Evolutionary conservation across 2,888 invertebrate species (phyloP).

Genomic region (Cantharis lateralis): DNA sequence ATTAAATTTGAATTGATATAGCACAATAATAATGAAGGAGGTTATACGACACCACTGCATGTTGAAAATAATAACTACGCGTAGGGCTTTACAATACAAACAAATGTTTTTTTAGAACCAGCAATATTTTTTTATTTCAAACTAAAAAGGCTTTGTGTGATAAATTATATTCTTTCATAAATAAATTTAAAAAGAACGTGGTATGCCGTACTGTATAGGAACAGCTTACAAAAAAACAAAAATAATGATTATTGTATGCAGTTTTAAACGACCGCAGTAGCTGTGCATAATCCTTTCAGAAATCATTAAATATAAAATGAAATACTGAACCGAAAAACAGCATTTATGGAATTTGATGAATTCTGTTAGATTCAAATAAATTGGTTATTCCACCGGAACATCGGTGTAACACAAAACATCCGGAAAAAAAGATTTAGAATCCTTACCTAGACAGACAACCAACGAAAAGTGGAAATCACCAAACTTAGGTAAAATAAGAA

Average conservation of each 20-base stretch:
- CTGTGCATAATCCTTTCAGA: background rate
- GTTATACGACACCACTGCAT: background rate
- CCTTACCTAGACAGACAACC: background rate
- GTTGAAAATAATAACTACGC: background rate
- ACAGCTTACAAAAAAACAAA: background rate
- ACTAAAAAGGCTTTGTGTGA: background rate
- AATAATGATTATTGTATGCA: background rate
- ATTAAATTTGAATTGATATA: background rate
- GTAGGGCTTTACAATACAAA: background rate
- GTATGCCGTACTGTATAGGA: background rate
- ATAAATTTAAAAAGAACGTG: background rate
- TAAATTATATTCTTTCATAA: background rate
- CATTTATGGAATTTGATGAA: background rate
- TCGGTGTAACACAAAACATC: conserved; percentile 3
- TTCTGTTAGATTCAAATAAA: background rate
- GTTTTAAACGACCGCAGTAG: background rate
- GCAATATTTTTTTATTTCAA: background rate
- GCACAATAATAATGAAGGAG: background rate
- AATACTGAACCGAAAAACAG: background rate
- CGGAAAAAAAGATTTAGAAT: conserved; percentile 1
- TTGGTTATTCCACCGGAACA: conserved; percentile 11
- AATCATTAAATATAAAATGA: background rate
- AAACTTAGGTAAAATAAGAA: conserved; percentile 9
- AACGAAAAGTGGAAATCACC: background rate
- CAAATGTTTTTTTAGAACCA: background rate